Base-by-base conservation (phyloP, 30 jellyfish, hydroid and myxozoan genomes). In the Morbakka virulenta region DNA sequence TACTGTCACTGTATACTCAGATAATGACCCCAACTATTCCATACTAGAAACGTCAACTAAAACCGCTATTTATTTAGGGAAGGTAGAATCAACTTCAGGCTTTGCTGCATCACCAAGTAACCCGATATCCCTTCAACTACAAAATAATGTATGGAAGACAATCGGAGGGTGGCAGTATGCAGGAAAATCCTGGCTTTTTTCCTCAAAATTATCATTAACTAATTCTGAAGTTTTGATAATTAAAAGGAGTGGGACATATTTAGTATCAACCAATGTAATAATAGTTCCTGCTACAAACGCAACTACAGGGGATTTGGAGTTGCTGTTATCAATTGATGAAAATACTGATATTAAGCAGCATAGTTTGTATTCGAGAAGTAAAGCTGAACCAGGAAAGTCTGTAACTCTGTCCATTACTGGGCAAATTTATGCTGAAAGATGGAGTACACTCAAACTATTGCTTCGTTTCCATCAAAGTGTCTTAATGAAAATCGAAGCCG, bases 171-270 rank as follows among this genome's bases (percentile, higher is more conserved):
- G 98, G 98, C 61, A 94, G 1, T 69, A 85, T 9, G n/a, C 32
- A 22, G 96, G 94, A 11, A 92, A 80, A 69, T 84, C 48, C 13
- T 92, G 96, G 96, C 87, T 92, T 3, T 92, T 79, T 50, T 93
- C 72, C 48, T 41, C 84, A 26, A 91, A 91, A 23, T 2, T 62
- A 6, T 95, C 96, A 12, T 81, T 92, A 66, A 67, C 61, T 1
- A 69, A 71, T 67, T 72, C 83, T 17, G 57, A 79, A 31, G 68
- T 87, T 2, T 92, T 64, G 50, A 67, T 79, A 13, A 90, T 82
- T 2, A 95, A 79, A 35, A 63, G 63, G 66, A 61, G 95, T 31
- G 98, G 98, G 3, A 28, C 62, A 2, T 92, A 92, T 62, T 76
- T 68, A 33, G 84, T 85, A 29, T 47, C 95, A 3, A 81, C 95